These are phyloP conservation scores for Dendrolimus punctatus DNA, from an alignment of 1,140 invertebrate species.

Conservation along the genomic window DNA sequence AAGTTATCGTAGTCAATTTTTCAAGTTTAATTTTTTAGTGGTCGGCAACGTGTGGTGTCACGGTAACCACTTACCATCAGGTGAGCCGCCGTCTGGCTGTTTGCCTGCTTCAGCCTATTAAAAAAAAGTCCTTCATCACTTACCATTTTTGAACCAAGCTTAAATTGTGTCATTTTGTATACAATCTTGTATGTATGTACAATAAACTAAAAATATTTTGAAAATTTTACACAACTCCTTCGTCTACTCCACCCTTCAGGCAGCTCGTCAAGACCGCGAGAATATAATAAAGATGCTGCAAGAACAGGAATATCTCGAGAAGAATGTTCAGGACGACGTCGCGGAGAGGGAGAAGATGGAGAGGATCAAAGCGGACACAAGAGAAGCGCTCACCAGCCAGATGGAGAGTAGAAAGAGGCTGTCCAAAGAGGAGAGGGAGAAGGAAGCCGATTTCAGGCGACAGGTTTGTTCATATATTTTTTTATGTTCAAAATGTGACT, in stretches of 20 bases:
- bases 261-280: conserved; percentile 28
- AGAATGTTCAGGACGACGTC: conserved; percentile 34
- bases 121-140: too few relatives aligned
- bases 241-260: conserved; percentile 17
- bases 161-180: too few relatives aligned
- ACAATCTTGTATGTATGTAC: not conserved
- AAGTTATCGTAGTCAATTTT: too few relatives aligned
- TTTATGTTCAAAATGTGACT: not conserved
- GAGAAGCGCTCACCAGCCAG: conserved; percentile 27
- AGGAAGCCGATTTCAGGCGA: conserved; percentile 25
- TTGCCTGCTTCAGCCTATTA: too few relatives aligned
- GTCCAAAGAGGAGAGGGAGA: conserved; percentile 10
- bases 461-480: conserved; percentile 15
- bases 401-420: conserved; percentile 19
- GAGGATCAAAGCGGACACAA: conserved; percentile 18
- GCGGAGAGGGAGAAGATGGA: conserved; percentile 19
- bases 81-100: too few relatives aligned
- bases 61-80: too few relatives aligned
- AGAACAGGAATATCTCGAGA: conserved; percentile 47
- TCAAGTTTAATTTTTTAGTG: too few relatives aligned
- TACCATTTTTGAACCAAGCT: too few relatives aligned
- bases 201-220: not conserved
- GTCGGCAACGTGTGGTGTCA: too few relatives aligned
- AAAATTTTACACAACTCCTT: not conserved
- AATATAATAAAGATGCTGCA: conserved; percentile 40